Evolutionary conservation across 2,113 vertebrate genomes (phyloP).

Genomic region (Epinephelus lanceolatus): DNA sequence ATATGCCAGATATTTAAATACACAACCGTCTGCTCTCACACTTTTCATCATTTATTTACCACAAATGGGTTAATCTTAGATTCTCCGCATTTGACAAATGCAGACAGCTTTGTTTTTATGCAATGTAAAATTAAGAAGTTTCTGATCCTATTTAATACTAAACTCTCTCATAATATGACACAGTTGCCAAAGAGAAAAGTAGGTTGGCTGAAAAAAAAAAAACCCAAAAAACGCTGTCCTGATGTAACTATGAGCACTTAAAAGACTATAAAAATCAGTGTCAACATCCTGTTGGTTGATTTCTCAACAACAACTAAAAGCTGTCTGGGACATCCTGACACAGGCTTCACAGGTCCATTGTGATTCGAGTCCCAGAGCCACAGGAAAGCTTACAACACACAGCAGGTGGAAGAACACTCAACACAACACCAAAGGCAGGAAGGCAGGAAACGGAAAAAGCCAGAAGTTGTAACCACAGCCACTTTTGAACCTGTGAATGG

Average conservation of each 20-base stretch:
- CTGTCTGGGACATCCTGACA: constrained; percentile 44
- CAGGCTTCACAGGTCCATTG: constrained; percentile 31
- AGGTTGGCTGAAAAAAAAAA: constrained; percentile 10
- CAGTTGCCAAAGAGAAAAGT: constrained; percentile 32
- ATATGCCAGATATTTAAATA: not conserved
- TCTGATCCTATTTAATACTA: constrained; percentile 32
- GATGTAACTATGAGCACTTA: constrained; percentile 29
- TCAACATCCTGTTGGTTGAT: constrained; percentile 40
- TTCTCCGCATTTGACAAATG: constrained; percentile 41
- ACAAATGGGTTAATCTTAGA: constrained; percentile 69
- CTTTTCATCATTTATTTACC: constrained; percentile 24
- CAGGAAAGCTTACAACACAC: constrained; percentile 47
- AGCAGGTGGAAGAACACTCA: constrained; percentile 44
- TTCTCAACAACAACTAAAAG: constrained; percentile 32
- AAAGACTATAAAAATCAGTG: constrained; percentile 8
- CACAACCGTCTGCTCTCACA: not conserved
- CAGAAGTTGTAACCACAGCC: constrained; percentile 17
- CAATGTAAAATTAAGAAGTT: constrained; percentile 36
- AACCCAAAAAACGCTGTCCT: not conserved
- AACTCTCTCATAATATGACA: constrained; percentile 15
- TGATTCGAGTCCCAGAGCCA: constrained; percentile 24
- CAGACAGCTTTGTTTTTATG: constrained; percentile 47
- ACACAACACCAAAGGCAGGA: constrained; percentile 51
- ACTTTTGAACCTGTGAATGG: constrained; percentile 31
- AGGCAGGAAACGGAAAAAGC: constrained; percentile 33